These are phyloP conservation scores for Neodiprion fabricii DNA, from an alignment of 1,140 invertebrate genomes.

Conservation along the genomic window DNA sequence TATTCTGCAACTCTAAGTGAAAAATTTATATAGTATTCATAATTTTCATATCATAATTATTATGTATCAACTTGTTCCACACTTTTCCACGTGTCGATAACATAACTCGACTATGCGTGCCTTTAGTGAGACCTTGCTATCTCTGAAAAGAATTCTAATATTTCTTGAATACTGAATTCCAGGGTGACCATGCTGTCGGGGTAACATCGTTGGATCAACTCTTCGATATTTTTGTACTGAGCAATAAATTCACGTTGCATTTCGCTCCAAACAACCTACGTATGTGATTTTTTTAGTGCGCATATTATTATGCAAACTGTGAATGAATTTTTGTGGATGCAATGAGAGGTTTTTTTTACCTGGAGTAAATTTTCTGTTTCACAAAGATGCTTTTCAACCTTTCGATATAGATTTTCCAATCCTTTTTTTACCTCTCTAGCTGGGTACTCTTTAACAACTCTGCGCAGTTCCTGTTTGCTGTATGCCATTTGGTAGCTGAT, in stretches of 20 bases:
- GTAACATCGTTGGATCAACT: conserved; percentile 95
- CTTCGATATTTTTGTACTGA: conserved; percentile 94
- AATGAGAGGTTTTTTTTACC: conserved; percentile 57
- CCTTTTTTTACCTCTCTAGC: conserved; percentile 95
- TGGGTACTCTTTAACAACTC: conserved; percentile 96
- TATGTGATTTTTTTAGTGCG: conserved; percentile 7
- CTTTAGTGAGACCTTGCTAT: conserved; percentile 92
- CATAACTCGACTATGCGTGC: not conserved
- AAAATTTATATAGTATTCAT: no score
- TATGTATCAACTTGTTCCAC: no score
- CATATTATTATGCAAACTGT: not conserved
- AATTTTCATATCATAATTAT: no score
- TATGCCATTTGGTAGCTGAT: conserved; percentile 98
- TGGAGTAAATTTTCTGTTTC: conserved; percentile 95
- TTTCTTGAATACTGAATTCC: conserved; percentile 96
- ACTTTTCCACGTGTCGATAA: not conserved
- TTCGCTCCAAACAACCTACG: conserved; percentile 95
- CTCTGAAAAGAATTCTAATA: conserved; percentile 96
- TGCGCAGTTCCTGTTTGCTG: conserved; percentile 95
- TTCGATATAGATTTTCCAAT: conserved; percentile 93
- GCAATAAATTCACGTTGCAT: conserved; percentile 99
- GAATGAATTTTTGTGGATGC: conserved; percentile 5
- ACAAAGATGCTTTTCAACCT: conserved; percentile 96
- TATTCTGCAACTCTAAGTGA: not conserved
- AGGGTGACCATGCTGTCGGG: conserved; percentile 93